Evolutionary conservation across 2,888 invertebrate genomes (phyloP).

Genomic region (Callosobruchus maculatus): DNA sequence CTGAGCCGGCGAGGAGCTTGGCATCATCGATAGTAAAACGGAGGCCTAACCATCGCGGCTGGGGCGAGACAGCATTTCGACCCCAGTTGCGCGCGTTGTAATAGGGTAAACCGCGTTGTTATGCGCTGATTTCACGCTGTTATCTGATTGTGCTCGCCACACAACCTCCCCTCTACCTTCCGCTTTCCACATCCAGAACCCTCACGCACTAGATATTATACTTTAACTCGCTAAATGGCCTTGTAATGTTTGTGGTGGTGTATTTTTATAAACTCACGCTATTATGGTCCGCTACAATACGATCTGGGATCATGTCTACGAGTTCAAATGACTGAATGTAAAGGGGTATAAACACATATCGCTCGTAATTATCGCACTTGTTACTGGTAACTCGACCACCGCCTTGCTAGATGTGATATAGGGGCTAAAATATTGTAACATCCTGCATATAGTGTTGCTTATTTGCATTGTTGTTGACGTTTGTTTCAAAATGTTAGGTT

Average conservation of each 20-base stretch:
- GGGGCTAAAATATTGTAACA: no score
- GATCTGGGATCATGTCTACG: no score
- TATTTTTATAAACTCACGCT: not conserved
- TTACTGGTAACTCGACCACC: no score
- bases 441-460: no score
- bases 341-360: no score
- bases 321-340: no score
- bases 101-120: slow-evolving; percentile 51
- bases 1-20: not conserved
- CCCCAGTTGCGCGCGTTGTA: slow-evolving; percentile 34
- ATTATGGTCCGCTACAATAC: no score
- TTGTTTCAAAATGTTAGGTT: no score
- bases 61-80: slow-evolving; percentile 10
- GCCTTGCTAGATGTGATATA: no score
- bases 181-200: not conserved
- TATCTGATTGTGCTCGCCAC: slow-evolving; percentile 45
- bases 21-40: slow-evolving; percentile 11
- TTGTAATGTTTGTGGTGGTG: not conserved
- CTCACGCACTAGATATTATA: not conserved
- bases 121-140: slow-evolving; percentile 50
- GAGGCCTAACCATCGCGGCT: slow-evolving; percentile 12
- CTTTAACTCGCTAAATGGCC: not conserved
- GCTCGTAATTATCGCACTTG: no score
- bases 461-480: no score
- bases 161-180: not conserved